These are phyloP conservation scores for Microcaecilia unicolor DNA, from an alignment of 2,797 vertebrate genomes.

Conservation along the genomic window DNA sequence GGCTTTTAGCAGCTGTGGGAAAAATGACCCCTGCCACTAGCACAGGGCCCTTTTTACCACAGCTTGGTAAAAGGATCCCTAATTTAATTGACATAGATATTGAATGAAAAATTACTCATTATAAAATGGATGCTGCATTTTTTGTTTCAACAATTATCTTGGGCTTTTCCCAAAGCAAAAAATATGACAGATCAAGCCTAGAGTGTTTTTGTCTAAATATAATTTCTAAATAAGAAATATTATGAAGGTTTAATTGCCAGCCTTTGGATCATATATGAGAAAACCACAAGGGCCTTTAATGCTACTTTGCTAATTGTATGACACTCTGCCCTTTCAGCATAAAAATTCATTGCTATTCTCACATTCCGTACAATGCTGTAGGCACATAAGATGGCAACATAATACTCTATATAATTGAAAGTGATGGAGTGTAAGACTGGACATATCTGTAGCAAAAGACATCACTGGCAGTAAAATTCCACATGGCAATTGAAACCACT, in stretches of 20 bases:
- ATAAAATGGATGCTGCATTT: too few relatives aligned
- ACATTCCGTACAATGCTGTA: slow-evolving; percentile 27
- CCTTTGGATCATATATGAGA: slow-evolving; percentile 26
- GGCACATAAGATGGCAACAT: slow-evolving; percentile 3
- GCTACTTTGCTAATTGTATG: slow-evolving; percentile 28
- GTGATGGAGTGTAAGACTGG: slow-evolving; percentile 37
- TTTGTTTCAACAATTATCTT: too few relatives aligned
- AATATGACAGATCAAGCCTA: too few relatives aligned
- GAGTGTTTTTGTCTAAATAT: slow-evolving; percentile 18
- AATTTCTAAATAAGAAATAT: slow-evolving; percentile 11
- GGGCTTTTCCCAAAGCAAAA: too few relatives aligned
- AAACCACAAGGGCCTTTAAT: slow-evolving; percentile 14
- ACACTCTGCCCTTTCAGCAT: slow-evolving; percentile 11
- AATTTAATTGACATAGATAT: too few relatives aligned
- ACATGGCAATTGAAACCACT: slow-evolving; percentile 12
- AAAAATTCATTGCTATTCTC: slow-evolving; percentile 13
- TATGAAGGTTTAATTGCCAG: slow-evolving; percentile 3
- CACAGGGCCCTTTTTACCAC: too few relatives aligned
- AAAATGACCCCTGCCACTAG: too few relatives aligned
- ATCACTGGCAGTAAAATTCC: slow-evolving; percentile 18
- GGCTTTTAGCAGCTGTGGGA: too few relatives aligned
- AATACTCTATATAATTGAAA: slow-evolving; percentile 30
- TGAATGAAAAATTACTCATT: too few relatives aligned
- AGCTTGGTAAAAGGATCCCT: too few relatives aligned
- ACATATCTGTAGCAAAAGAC: slow-evolving; percentile 15